Evolutionary conservation across 1,140 invertebrate species (phyloP), one percentile per base, ranked within the genome.

Genomic region (Berghia stephanieae): DNA sequence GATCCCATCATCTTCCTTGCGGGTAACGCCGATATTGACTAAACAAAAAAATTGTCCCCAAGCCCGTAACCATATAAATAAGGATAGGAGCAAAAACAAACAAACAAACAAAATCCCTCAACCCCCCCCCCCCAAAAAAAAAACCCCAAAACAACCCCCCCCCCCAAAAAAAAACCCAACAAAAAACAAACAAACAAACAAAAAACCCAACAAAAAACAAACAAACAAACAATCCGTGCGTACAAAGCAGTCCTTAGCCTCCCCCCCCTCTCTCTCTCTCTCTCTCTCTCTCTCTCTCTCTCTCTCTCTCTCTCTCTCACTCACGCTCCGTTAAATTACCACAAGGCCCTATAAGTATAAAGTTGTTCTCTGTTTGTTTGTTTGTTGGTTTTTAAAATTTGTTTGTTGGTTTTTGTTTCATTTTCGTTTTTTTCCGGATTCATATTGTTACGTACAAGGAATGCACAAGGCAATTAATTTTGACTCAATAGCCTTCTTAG

Each of bases 381-480:
- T 60, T 31, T 60, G n/a, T 24, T 16, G 24, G 13, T 52, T 13
- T 52, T 52, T 13, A 16, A 24, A 16, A 16, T 13, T 52, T 13
- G 13, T 52, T 13, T 52, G 13, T 52, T 52, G 13, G 46, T 13
- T 16, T 52, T 24, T 24, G 13, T 13, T 24, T 52, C 13, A 52
- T 13, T 24, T 16, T 34, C 63, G 16, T 52, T 52, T 16, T 13
- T 52, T n/a, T n/a, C 40, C 38, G 0, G 91, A 21, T n/a, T 1
- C 63, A n/a, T 67, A 1, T 21, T 67, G 16, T n/a, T 52, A 16
- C 21, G 16, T 34, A 21, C 31, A 16, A 21, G 16, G 21, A n/a
- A 16, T 21, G 16, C 63, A 67, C 31, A 71, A 16, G 13, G 42
- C 42, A 16, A 42, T 43, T 31, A 43, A 10, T 34, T 16, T 43